Base-by-base conservation (phyloP, 2,113 vertebrate species). In the Ciconia maguari region DNA sequence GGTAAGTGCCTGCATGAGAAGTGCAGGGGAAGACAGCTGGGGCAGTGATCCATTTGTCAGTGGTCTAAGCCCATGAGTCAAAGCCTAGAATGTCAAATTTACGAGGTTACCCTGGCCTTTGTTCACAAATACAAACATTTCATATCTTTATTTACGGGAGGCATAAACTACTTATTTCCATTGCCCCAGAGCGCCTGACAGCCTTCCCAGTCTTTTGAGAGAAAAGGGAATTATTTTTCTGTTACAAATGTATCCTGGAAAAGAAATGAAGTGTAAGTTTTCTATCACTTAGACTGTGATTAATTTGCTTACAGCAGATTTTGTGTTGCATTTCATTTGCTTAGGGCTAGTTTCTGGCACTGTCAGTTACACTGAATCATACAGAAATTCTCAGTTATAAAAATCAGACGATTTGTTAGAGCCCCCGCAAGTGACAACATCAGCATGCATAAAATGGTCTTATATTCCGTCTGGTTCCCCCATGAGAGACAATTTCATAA, bases 261-360 rank as follows among this genome's bases (percentile, higher is more conserved):
- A 96, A 92, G 65, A 97, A 89, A 96, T 71, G 60, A 94, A 95
- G 64, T 89, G 32, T 58, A 92, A 87, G 74, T 91, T 91, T 94
- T 91, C 94, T 94, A 94, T 94, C 90, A 95, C 57, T 96, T 96
- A 92, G 65, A 92, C 89, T 89, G 72, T 92, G 94, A 96, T 95
- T 96, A 93, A 96, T 96, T 95, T 87, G 92, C 86, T 94, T 92
- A 94, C 82, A 92, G 92, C 51, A 90, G 86, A 95, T 95, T 94
- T 96, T 82, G 70, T 87, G 83, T 85, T 93, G 83, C 74, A 76
- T 93, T 97, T 96, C 46, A 87, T 92, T 94, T 87, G 93, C 95
- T 96, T 75, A 82, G 61, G 90, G 96, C 89, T 95, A 91, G 77
- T 95, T 96, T 94, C 94, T 92, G 94, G 94, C 89, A 94, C 81